Conservation (phyloP, 2,113 vertebrate genomes). For the Takifugu bimaculatus region DNA sequence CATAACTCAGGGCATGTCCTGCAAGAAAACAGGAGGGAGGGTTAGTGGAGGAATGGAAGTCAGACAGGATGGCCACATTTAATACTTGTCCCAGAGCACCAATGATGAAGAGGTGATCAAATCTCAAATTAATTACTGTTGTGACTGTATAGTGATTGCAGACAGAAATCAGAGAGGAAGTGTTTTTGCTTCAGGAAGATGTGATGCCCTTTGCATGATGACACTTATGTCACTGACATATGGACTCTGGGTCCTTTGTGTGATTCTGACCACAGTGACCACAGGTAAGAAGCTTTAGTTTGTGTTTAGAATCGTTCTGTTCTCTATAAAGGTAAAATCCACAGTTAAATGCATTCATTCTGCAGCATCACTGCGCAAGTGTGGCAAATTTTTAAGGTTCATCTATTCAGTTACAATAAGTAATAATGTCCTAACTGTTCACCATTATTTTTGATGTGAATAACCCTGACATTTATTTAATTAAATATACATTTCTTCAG, state of each 20-base stretch:
- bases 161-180: not conserved
- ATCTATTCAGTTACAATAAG: not conserved
- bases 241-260: conserved; percentile 31
- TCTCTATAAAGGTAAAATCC: not conserved
- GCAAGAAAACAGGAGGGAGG: not conserved
- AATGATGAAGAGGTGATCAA: not conserved
- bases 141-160: not conserved
- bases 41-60: conserved; percentile 1
- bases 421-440: not conserved
- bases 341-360: not conserved
- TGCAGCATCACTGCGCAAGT: not conserved
- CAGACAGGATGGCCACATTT: not conserved
- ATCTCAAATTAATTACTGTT: not conserved
- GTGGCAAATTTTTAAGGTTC: not conserved
- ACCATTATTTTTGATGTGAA: not conserved
- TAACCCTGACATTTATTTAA: not conserved
- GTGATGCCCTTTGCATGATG: conserved; percentile 12
- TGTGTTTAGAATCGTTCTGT: not conserved
- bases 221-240: conserved; percentile 1
- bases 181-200: not conserved
- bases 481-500: not conserved
- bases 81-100: not conserved
- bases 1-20: conserved; percentile 47
- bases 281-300: conserved; percentile 42
- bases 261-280: conserved; percentile 17